phyloP scores from a whole-genome alignment of 2,113 vertebrate genomes.

The Oriolus oriolus region DNA sequence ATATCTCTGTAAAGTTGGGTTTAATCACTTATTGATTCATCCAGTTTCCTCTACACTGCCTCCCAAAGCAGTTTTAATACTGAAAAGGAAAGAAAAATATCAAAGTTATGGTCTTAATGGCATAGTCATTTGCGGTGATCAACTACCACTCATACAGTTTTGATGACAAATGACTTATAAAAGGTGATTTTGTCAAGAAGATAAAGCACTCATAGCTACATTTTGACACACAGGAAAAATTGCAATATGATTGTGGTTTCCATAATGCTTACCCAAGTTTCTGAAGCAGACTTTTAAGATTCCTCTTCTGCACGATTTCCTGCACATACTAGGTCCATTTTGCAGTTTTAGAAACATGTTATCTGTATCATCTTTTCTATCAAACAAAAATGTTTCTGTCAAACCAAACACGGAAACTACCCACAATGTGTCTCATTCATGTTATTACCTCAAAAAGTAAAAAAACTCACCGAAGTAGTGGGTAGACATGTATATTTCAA shows the following conservation, averaged over 20 bases:
- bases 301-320: background rate
- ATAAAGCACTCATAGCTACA: conserved; percentile 51
- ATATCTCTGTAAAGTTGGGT: conserved; percentile 43
- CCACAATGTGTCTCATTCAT: background rate
- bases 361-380: background rate
- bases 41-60: background rate
- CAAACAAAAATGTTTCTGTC: background rate
- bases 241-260: conserved; percentile 27
- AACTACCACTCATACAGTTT: conserved; percentile 36
- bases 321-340: background rate
- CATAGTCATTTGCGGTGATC: conserved; percentile 64
- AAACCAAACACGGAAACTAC: background rate
- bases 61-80: conserved; percentile 38
- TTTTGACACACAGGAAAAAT: conserved; percentile 55
- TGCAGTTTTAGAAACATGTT: background rate
- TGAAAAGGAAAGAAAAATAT: conserved; percentile 49
- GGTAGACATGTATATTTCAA: background rate
- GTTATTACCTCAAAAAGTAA: background rate
- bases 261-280: conserved; percentile 6
- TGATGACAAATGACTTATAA: conserved; percentile 66
- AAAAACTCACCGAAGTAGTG: background rate
- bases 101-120: conserved; percentile 42
- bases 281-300: conserved; percentile 17
- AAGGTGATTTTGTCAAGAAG: conserved; percentile 53
- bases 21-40: conserved; percentile 68